Evolutionary conservation across 2,113 vertebrate species (phyloP).

Genomic region (Gavia stellata): DNA sequence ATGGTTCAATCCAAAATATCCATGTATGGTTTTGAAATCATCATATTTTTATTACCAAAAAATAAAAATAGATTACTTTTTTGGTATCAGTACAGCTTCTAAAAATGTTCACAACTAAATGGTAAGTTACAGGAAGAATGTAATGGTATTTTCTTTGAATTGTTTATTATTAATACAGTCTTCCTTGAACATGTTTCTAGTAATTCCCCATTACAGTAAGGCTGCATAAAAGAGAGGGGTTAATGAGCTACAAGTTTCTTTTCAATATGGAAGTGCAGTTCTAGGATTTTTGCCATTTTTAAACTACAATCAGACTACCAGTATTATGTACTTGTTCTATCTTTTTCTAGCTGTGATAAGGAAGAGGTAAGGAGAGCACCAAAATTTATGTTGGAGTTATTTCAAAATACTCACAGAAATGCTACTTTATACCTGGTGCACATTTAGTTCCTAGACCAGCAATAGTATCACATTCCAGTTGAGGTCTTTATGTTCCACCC

Average conservation of each 20-base stretch:
- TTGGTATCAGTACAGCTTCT: background rate
- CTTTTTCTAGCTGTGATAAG: background rate
- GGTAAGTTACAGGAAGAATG: background rate
- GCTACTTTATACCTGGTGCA: background rate
- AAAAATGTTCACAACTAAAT: background rate
- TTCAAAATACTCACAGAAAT: background rate
- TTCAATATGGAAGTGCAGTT: background rate
- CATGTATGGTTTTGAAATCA: background rate
- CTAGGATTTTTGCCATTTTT: background rate
- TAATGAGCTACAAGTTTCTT: background rate
- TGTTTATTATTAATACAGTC: background rate
- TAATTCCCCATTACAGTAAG: background rate
- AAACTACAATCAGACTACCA: background rate
- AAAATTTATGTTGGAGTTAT: background rate
- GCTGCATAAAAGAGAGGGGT: background rate
- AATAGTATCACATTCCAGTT: rapidly evolving
- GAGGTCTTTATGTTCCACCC: background rate
- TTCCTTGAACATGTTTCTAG: background rate
- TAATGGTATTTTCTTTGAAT: background rate
- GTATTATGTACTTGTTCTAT: background rate
- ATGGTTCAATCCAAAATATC: background rate
- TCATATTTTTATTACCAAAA: background rate
- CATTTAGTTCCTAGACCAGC: background rate
- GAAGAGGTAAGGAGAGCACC: background rate
- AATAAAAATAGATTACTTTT: background rate